Base-by-base conservation (phyloP, 1,140 invertebrate species). In the Drosophila malerkotliana region DNA sequence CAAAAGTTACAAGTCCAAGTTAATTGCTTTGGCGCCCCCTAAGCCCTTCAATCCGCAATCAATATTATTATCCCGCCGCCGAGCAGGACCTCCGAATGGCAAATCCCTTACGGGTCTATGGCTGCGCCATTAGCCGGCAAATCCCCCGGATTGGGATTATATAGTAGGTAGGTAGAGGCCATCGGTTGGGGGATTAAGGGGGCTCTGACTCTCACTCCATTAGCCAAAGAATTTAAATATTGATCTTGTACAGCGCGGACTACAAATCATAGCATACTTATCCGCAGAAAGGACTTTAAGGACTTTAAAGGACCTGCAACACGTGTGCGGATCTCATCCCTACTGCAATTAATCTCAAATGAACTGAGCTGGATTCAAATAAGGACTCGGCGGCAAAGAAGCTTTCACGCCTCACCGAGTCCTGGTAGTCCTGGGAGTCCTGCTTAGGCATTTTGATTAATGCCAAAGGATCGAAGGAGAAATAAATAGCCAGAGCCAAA, bases 331-430 rank as follows among this genome's bases (percentile, higher is more conserved):
- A 81, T 85, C 18, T 1, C 18, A 18, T 18, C 18, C 44, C 54
- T 32, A 62, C 52, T 73, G 67, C 73, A 81, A 85, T 85, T 85
- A 85, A 85, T 85, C 79, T 85, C 53, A 71, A 85, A 85, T 74
- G 81, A 85, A 79, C 68, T 73, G 49, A 55, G 71, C 72, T 74
- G 63, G 26, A 63, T 62, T 72, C 66, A 67, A 56, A 74, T 64
- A 53, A 47, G 24, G 60, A 37, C 51, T 7, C 5, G 15, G 32
- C 10, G 45, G 34, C 26, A 48, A 66, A 67, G 57, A 34, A 59
- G 61, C 72, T 84, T 83, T 77, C 68, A 83, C 66, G 80, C 80
- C 63, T 54, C 76, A 61, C 54, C 67, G 64, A 44, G 54, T 41
- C 39, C 32, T 15, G 24, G 28, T 21, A 32, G 2, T 6, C 3